These are phyloP conservation scores for Triplophysa yarkandensis DNA, from an alignment of 2,797 vertebrate genomes.

Conservation along the genomic window DNA sequence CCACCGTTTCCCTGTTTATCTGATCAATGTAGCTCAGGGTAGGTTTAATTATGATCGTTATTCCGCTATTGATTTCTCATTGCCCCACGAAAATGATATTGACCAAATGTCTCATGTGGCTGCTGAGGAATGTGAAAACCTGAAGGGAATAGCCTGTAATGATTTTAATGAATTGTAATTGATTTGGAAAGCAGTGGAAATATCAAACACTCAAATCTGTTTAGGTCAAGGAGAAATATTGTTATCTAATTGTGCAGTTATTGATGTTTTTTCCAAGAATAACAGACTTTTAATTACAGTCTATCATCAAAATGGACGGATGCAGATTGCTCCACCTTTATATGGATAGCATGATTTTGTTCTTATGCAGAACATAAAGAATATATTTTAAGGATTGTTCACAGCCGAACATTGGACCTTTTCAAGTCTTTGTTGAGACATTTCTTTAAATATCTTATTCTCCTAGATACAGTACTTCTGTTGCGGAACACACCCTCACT, in stretches of 20 bases:
- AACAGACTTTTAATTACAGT: neutral
- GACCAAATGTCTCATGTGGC: conserved; percentile 17
- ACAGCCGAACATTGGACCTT: too few species aligned
- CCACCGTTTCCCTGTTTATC: conserved; percentile 12
- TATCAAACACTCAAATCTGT: conserved; percentile 24
- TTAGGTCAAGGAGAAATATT: conserved; percentile 4
- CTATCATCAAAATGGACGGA: neutral
- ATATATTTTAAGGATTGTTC: too few species aligned
- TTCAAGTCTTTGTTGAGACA: too few species aligned
- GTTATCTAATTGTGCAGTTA: neutral
- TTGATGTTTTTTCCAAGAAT: neutral
- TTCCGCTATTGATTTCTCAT: conserved; percentile 20
- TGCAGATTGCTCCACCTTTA: too few species aligned
- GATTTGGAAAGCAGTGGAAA: conserved; percentile 35
- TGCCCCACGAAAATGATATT: conserved; percentile 15
- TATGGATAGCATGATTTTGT: too few species aligned
- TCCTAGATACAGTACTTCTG: neutral
- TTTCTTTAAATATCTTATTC: too few species aligned
- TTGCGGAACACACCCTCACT: neutral
- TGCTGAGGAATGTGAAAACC: conserved; percentile 8
- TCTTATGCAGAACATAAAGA: too few species aligned
- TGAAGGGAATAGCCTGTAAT: conserved; percentile 15
- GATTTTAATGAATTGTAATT: conserved; percentile 4
- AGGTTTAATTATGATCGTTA: conserved; percentile 22
- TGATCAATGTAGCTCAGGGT: neutral